Percentiles rank a stretch among this genome's conserved stretches.
These are phyloP conservation scores for Neomonachus schauinslandi DNA, from an alignment of 2,113 vertebrate genomes.

Conservation along the genomic window DNA sequence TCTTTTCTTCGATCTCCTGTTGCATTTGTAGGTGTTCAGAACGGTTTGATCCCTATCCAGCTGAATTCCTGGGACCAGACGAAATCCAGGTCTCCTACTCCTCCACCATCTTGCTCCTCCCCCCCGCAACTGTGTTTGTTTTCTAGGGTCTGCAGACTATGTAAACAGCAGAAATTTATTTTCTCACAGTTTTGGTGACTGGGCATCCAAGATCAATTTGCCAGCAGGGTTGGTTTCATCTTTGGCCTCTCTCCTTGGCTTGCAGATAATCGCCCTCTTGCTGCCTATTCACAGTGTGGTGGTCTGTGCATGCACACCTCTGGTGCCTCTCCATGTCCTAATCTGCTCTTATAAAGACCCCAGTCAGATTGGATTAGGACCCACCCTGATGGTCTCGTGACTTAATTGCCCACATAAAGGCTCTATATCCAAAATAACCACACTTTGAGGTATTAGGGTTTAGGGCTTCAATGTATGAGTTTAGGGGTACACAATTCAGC, in stretches of 20 bases:
- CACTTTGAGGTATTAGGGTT: background rate
- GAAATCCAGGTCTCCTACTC: too few species aligned
- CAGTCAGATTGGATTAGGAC: background rate
- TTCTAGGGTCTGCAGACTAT: background rate
- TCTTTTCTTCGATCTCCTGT: too few species aligned
- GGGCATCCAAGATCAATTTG: background rate
- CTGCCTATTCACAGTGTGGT: background rate
- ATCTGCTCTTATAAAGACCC: background rate
- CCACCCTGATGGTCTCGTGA: background rate
- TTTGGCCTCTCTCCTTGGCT: background rate
- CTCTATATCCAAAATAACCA: background rate
- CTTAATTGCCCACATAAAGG: background rate
- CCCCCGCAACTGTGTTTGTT: background rate
- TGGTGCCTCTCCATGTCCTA: background rate
- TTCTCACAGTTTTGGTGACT: background rate
- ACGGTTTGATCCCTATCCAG: too few species aligned
- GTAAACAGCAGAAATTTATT: background rate
- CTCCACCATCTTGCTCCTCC: too few species aligned
- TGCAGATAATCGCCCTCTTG: fast-evolving
- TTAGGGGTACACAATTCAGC: background rate
- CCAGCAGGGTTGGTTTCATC: background rate
- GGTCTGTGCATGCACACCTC: background rate
- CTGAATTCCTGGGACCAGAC: too few species aligned
- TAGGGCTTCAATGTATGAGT: background rate
- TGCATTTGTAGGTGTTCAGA: too few species aligned